Percentiles rank a stretch among this genome's conserved stretches.
phyloP scores from a whole-genome alignment of 92 coral and sea anemone species.

The Parazoanthus darwini region DNA sequence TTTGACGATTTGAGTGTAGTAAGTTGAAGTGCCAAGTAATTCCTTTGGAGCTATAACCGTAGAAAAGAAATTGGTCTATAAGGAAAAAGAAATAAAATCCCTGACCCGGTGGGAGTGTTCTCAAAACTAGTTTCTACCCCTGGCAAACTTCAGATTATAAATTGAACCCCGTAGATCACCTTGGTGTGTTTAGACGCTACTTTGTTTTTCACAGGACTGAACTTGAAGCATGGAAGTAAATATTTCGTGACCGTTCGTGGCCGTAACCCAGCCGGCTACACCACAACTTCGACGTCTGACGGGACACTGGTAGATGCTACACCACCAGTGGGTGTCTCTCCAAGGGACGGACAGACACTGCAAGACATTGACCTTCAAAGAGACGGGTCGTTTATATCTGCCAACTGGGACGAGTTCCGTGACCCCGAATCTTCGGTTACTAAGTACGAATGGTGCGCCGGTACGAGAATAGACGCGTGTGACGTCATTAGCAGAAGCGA shows the following conservation, averaged over 20 bases:
- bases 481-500: conserved; percentile 73
- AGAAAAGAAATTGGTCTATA: no score
- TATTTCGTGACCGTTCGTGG: conserved; percentile 81
- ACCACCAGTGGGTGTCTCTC: conserved; percentile 72
- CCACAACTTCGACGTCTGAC: conserved; percentile 63
- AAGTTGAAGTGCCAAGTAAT: no score
- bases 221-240: conserved; percentile 61
- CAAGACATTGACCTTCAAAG: conserved; percentile 74
- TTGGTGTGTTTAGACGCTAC: background rate
- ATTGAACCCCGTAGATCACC: background rate
- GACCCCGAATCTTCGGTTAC: conserved; percentile 80
- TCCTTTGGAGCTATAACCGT: no score
- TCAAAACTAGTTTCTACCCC: no score
- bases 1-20: no score
- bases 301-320: conserved; percentile 85
- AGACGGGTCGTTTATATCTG: conserved; percentile 69
- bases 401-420: conserved; percentile 88
- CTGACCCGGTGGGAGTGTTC: no score
- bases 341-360: conserved; percentile 72
- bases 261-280: conserved; percentile 80
- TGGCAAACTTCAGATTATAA: background rate
- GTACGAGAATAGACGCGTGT: conserved; percentile 76
- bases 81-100: no score
- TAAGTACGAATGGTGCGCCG: conserved; percentile 88
- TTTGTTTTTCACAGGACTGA: conserved; percentile 52